Evolutionary conservation across 2,113 vertebrate species (phyloP), one percentile per base, ranked within the genome.

Genomic region (Sisor rabdophorus): DNA sequence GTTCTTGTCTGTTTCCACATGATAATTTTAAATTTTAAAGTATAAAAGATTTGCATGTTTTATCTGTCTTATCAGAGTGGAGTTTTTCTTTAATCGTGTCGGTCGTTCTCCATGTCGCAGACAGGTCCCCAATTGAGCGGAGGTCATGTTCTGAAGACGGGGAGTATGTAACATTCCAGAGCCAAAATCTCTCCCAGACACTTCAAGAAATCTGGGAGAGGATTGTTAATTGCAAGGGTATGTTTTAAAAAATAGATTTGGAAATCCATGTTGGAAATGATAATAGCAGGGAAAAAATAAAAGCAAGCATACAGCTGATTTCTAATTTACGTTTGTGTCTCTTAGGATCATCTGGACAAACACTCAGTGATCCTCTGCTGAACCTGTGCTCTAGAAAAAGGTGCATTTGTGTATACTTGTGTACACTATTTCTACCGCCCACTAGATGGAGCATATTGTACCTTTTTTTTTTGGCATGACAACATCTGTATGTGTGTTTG

Each of bases 381-480:
- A 82, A 82, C 47, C 77, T 84, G 53, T 78, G 76, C 69, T 77
- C 81, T 22, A 77, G 81, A 74, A 83, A 83, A 59, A 83, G 81
- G 81, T 82, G 60, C 9, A 77, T 73, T 22, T 28, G 44, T 78
- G 28, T 24, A 13, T 15, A 13, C 54, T 3, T 50, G 60, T 53
- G 2, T 20, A 61, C 67, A 28, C 47, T 12, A 19, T n/a, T 50
- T 19, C 13, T 44, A 16, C 55, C 11, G 20, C 11, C 67, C 76
- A 71, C 48, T 64, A 78, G 76, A 63, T 71, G 68, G 76, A 63
- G 58, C 20, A 71, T 16, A 19, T 70, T 48, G 15, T 47, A 77
- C 36, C 11, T 22, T 19, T 19, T 61, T 19, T 61, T 11, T 16
- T 48, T 53, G 11, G n/a, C 20, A 79, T 58, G 16, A 16, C 22